phyloP scores from a whole-genome alignment of 2,113 vertebrate genomes.

The Emydocephalus ijimae region DNA sequence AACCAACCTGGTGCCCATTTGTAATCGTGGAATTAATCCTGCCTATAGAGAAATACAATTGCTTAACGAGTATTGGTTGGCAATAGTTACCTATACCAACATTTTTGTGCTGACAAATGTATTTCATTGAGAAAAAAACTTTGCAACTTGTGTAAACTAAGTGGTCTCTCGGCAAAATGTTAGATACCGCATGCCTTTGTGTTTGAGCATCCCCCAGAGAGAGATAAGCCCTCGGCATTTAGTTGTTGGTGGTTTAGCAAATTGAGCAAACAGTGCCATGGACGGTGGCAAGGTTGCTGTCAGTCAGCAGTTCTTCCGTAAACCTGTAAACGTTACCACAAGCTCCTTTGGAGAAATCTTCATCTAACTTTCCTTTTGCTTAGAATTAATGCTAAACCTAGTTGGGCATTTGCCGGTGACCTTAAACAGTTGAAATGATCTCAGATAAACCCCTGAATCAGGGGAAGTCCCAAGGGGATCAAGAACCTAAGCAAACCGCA shows the following conservation, averaged over 20 bases:
- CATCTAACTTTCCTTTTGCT: background rate
- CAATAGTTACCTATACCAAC: background rate
- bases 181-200: constrained; percentile 7
- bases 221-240: constrained; percentile 20
- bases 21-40: background rate
- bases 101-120: background rate
- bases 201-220: background rate
- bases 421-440: background rate
- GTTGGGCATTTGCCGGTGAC: background rate
- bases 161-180: background rate
- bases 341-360: background rate
- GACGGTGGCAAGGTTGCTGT: background rate
- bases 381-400: background rate
- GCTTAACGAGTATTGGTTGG: background rate
- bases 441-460: background rate
- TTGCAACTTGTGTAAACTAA: background rate
- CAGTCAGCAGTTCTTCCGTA: background rate
- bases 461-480: too few species aligned
- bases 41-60: background rate
- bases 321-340: background rate
- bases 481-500: background rate
- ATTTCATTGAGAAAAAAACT: background rate
- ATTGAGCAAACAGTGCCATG: background rate
- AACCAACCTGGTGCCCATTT: background rate
- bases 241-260: background rate